Conservation (phyloP, 2,888 invertebrate genomes). For the Rapana venosa region DNA sequence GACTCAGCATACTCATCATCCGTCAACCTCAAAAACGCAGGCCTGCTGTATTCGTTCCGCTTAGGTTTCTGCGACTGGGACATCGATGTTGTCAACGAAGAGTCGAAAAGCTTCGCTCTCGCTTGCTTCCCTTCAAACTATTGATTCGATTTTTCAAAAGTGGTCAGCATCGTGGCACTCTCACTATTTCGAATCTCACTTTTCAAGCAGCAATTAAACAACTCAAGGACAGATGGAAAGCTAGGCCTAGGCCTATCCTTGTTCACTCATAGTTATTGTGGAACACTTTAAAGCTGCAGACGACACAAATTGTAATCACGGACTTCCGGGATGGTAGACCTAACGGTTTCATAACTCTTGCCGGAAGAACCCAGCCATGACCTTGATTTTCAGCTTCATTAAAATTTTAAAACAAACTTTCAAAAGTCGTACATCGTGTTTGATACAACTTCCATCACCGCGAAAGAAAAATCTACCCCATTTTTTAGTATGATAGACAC, state of each 20-base stretch:
- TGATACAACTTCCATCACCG: too few species aligned
- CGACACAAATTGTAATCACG: conserved; percentile 26
- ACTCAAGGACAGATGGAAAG: neutral
- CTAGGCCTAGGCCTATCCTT: too few species aligned
- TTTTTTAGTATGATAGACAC: neutral
- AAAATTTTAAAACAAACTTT: too few species aligned
- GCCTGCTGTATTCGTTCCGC: conserved; percentile 81
- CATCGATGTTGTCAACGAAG: too few species aligned
- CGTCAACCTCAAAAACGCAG: conserved; percentile 83
- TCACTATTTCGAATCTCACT: neutral
- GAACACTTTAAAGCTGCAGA: neutral
- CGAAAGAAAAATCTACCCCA: too few species aligned
- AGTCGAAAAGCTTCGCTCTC: neutral
- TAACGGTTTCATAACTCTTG: too few species aligned
- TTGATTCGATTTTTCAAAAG: conserved; percentile 2
- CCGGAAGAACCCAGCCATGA: too few species aligned
- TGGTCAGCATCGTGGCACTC: conserved; percentile 2
- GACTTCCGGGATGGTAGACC: neutral
- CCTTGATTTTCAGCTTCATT: too few species aligned
- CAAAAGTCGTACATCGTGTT: too few species aligned
- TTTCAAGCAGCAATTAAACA: too few species aligned
- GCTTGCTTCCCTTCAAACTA: neutral
- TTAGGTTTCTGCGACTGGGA: conserved; percentile 48
- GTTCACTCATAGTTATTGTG: neutral
- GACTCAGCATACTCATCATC: conserved; percentile 84